Conservation (phyloP, 2,797 vertebrate species). For the Spinus pinus region DNA sequence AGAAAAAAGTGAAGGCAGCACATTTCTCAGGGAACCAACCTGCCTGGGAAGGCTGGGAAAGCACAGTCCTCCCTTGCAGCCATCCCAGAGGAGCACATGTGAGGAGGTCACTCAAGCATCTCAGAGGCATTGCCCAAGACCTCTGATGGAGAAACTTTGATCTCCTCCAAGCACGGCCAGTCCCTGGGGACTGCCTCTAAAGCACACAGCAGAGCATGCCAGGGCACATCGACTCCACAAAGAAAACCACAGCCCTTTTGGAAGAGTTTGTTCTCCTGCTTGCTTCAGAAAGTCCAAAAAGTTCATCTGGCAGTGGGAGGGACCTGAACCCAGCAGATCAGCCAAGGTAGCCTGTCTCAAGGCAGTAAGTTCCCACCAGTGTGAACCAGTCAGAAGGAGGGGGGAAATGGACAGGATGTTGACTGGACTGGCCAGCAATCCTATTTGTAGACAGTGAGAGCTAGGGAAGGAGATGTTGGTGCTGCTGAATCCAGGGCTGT, state of each 20-base stretch:
- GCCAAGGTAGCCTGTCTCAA: not conserved
- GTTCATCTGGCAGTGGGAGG: not conserved
- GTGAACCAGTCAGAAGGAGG: not conserved
- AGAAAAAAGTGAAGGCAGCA: not conserved
- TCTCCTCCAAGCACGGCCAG: not conserved
- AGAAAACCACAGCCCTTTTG: not conserved
- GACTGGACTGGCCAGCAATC: not conserved
- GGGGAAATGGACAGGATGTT: not conserved
- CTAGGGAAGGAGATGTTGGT: not conserved
- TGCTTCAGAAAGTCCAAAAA: not conserved
- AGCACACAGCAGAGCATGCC: not conserved
- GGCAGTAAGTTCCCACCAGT: not conserved
- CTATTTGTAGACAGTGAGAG: not conserved
- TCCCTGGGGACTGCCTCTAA: not conserved
- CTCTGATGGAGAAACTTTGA: not conserved
- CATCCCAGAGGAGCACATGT: not conserved
- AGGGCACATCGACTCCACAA: not conserved
- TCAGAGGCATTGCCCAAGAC: not conserved
- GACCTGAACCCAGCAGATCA: not conserved
- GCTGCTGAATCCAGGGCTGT: not conserved
- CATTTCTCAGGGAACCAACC: not conserved
- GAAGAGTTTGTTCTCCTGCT: not conserved
- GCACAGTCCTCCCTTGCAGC: not conserved
- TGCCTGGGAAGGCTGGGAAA: fast-evolving
- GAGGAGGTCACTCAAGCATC: not conserved